Percentiles rank a stretch among this genome's conserved stretches.
phyloP scores from a whole-genome alignment of 2,113 vertebrate genomes.

The Serilophus lunatus region DNA sequence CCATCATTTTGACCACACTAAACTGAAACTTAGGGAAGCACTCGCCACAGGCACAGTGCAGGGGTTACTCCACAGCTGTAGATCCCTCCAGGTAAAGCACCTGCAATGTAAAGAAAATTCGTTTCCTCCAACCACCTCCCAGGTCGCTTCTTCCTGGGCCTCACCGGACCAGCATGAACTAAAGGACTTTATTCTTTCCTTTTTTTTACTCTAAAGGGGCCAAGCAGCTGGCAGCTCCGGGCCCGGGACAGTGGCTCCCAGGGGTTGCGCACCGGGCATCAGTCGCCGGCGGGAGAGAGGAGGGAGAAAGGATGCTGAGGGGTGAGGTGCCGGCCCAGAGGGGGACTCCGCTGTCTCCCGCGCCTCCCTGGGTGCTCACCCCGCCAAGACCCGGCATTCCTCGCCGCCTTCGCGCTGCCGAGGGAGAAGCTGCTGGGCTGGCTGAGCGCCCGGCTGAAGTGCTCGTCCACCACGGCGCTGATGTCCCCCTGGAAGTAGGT shows the following conservation, averaged over 20 bases:
- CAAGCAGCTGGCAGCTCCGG: not conserved
- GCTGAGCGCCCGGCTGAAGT: slow-evolving; percentile 96
- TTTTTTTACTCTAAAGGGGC: not conserved
- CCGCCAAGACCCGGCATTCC: slow-evolving; percentile 78
- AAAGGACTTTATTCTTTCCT: not conserved
- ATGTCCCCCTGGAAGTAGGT: slow-evolving; percentile 98
- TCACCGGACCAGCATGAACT: accelerated
- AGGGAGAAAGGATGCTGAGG: too few relatives aligned
- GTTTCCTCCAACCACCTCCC: accelerated
- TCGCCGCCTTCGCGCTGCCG: slow-evolving; percentile 72
- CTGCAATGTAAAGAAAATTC: not conserved
- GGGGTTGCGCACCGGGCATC: not conserved
- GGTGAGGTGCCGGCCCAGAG: accelerated
- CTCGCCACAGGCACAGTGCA: not conserved
- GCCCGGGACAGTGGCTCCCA: too few relatives aligned
- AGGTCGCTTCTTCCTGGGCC: not conserved
- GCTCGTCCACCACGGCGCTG: slow-evolving; percentile 94
- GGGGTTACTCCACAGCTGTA: accelerated
- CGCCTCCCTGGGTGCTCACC: slow-evolving; percentile 56
- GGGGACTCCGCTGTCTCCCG: accelerated
- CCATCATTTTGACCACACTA: accelerated
- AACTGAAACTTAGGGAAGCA: not conserved
- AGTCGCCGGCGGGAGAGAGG: not conserved
- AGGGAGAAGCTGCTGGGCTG: slow-evolving; percentile 81
- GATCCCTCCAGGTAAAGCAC: not conserved